These are phyloP conservation scores for Ageneiosus marmoratus DNA, from an alignment of 2,113 vertebrate species.

Conservation along the genomic window DNA sequence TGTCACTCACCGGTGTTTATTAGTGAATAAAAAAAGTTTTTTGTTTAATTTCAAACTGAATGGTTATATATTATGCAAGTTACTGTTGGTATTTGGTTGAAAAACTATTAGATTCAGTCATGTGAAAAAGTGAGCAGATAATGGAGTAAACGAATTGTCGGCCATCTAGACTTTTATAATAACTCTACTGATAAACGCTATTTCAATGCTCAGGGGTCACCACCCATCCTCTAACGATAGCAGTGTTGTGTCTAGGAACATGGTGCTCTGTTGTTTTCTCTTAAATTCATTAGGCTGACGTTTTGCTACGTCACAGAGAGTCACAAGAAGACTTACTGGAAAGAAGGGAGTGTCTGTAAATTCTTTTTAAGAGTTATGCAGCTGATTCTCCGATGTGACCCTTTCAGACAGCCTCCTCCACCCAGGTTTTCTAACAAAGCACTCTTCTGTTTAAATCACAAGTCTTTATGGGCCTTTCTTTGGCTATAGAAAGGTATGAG, in stretches of 20 bases:
- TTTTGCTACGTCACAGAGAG: not conserved
- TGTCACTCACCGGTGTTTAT: not conserved
- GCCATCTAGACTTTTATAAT: not conserved
- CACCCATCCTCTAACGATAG: conserved; percentile 4
- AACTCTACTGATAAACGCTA: not conserved
- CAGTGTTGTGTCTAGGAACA: too few species aligned
- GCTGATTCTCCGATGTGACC: not conserved
- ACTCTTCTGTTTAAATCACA: not conserved
- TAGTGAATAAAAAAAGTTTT: not conserved
- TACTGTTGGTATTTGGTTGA: not conserved
- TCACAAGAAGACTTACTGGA: not conserved
- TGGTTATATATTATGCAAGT: not conserved
- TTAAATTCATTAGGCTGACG: not conserved
- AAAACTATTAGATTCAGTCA: not conserved
- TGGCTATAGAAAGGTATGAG: not conserved
- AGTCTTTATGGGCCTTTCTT: not conserved
- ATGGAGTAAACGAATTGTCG: too few species aligned
- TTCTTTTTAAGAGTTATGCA: not conserved
- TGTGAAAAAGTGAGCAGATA: not conserved
- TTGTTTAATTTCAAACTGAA: not conserved
- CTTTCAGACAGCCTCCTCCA: not conserved
- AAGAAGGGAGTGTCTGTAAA: not conserved
- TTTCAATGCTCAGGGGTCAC: not conserved
- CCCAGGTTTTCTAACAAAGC: not conserved
- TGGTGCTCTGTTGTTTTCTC: not conserved